A percentile compares a stretch with the other conserved stretches of the same genome.
Conservation (phyloP, 2,113 vertebrate genomes). For the Oplegnathus fasciatus region DNA sequence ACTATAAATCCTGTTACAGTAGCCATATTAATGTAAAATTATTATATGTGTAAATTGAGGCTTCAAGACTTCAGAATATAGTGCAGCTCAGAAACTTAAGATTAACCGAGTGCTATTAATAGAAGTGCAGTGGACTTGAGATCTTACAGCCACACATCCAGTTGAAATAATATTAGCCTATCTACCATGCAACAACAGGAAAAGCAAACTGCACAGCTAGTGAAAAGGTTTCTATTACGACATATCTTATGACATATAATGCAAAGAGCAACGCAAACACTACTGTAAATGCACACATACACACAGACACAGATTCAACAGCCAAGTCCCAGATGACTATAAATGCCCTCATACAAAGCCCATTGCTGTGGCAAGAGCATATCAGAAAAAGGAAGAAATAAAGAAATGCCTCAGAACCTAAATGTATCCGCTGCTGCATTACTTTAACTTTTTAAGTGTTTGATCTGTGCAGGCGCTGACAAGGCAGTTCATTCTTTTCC, state of each 20-base stretch:
- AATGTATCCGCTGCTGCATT: slow-evolving; percentile 35
- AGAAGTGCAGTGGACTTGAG: neutral
- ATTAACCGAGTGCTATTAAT: slow-evolving; percentile 2
- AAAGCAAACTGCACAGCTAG: slow-evolving; percentile 62
- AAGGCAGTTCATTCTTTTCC: slow-evolving; percentile 63
- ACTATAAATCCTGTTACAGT: neutral
- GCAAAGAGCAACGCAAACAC: slow-evolving; percentile 43
- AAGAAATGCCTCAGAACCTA: slow-evolving; percentile 47
- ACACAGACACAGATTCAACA: slow-evolving; percentile 18
- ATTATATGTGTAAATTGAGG: slow-evolving; percentile 29
- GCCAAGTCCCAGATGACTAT: slow-evolving; percentile 29
- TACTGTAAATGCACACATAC: slow-evolving; percentile 32
- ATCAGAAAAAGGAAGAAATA: slow-evolving; percentile 50
- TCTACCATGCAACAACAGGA: slow-evolving; percentile 51
- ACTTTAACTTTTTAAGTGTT: slow-evolving; percentile 61
- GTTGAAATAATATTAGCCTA: slow-evolving; percentile 51
- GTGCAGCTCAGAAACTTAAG: neutral
- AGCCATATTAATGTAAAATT: slow-evolving; percentile 26
- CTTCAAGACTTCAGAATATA: slow-evolving; percentile 13
- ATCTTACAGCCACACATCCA: neutral
- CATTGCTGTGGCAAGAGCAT: slow-evolving; percentile 37
- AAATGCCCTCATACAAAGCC: slow-evolving; percentile 30
- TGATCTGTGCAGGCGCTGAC: slow-evolving; percentile 59
- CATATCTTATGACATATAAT: slow-evolving; percentile 57
- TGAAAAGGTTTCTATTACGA: slow-evolving; percentile 47